phyloP scores from a whole-genome alignment of 2,888 invertebrate genomes.

The Heliconius erato region DNA sequence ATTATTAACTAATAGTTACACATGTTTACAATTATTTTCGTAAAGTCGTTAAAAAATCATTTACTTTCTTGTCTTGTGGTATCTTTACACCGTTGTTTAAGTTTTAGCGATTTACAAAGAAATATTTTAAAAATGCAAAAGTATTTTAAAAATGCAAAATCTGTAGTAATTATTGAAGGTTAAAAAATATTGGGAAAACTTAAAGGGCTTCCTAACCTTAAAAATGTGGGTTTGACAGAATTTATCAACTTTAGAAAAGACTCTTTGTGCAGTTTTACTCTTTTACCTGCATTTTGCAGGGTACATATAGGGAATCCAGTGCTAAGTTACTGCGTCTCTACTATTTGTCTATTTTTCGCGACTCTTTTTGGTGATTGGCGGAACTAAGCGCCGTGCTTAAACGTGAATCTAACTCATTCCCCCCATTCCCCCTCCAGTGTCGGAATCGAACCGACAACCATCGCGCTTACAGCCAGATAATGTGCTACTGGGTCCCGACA shows the following conservation, averaged over 20 bases:
- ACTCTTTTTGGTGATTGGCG: too few relatives aligned
- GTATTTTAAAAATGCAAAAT: too few relatives aligned
- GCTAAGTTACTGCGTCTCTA: too few relatives aligned
- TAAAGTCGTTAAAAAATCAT: constrained; percentile 7
- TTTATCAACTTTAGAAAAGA: not conserved
- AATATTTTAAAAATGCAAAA: not conserved
- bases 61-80: not conserved
- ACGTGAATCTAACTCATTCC: not conserved
- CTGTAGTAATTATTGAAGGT: not conserved
- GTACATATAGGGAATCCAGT: too few relatives aligned
- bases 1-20: constrained; percentile 11
- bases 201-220: not conserved
- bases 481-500: too few relatives aligned
- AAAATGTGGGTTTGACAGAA: not conserved
- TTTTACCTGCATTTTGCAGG: too few relatives aligned
- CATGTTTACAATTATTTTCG: not conserved
- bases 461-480: too few relatives aligned
- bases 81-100: not conserved
- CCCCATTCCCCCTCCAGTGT: not conserved
- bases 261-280: too few relatives aligned
- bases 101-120: not conserved
- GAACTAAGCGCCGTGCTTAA: too few relatives aligned
- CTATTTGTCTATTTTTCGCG: too few relatives aligned
- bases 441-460: too few relatives aligned
- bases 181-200: not conserved